Evolutionary conservation across 2,113 vertebrate species (phyloP), one percentile per base, ranked within the genome.

Genomic region (Gavia stellata): DNA sequence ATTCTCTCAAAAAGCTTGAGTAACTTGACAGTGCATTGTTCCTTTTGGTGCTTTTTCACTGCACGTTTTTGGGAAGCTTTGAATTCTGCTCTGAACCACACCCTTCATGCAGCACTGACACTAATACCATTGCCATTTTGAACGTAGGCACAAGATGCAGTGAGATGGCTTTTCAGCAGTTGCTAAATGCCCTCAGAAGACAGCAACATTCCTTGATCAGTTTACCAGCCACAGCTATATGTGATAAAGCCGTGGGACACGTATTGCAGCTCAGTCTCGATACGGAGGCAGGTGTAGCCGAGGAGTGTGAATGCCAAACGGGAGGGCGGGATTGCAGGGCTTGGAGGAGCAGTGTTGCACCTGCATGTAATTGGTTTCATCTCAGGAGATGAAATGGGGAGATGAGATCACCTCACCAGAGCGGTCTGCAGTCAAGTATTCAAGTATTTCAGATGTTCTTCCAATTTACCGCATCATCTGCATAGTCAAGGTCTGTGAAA

Each of bases 231-330:
- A 79, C 3, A 81, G 45, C 34, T 72, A 24, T 12, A 15, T 0
- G 1, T 31, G 31, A 16, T 12, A 20, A 62, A 81, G 65, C 45
- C 4, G 1, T 58, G 61, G 61, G 65, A 73, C 24, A 16, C 0
- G 0, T 21, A 50, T 7, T 59, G 67, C 67, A 65, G n/a, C 40
- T 86, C 63, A 52, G 25, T 29, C 44, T 29, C 45, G 19, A 31
- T 14, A 10, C 38, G 67, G 53, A 50, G 38, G n/a, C 53, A 34
- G 26, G 20, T 71, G 21, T 17, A 34, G 81, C 50, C 0, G 0
- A 34, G 42, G 26, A 44, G 1, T 21, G 21, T 1, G 8, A 78
- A 49, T 0, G 17, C 34, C 2, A 3, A 40, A 40, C 0, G 1
- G 47, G 36, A 81, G 28, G 21, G 47, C 12, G 67, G 74, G 33